A percentile compares a stretch with the other conserved stretches of the same genome.
Conservation (phyloP, 2,888 invertebrate species). For the Pardosa pseudoannulata region DNA sequence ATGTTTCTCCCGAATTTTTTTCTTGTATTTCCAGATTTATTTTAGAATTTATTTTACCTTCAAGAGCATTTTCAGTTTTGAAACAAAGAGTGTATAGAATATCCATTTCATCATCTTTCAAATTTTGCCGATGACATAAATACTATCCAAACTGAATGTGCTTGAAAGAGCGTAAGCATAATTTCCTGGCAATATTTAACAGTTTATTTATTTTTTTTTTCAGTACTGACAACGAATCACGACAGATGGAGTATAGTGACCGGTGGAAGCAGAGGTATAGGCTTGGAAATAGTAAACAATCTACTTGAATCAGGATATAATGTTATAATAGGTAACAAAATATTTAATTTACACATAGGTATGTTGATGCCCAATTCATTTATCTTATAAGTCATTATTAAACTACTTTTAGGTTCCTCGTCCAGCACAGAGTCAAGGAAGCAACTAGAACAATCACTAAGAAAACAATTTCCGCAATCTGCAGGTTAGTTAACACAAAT, state of each 20-base stretch:
- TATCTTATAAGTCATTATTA: too few relatives aligned
- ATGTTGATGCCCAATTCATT: not conserved
- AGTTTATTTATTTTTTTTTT: too few relatives aligned
- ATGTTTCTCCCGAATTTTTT: too few relatives aligned
- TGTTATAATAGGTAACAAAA: slow-evolving; percentile 76
- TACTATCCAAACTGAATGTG: too few relatives aligned
- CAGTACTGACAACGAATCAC: slow-evolving; percentile 30
- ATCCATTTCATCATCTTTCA: too few relatives aligned
- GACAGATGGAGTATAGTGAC: slow-evolving; percentile 88
- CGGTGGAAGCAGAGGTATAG: slow-evolving; percentile 91
- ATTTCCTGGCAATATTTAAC: too few relatives aligned
- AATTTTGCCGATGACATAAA: too few relatives aligned
- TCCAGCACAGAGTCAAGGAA: slow-evolving; percentile 25
- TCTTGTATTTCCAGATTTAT: too few relatives aligned
- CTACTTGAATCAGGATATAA: slow-evolving; percentile 86
- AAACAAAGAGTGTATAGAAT: too few relatives aligned
- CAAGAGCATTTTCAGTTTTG: too few relatives aligned
- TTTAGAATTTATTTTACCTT: too few relatives aligned
- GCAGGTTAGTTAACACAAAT: slow-evolving; percentile 41
- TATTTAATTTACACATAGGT: slow-evolving; percentile 11
- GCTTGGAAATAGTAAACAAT: slow-evolving; percentile 86
- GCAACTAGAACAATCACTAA: slow-evolving; percentile 13
- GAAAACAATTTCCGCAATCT: slow-evolving; percentile 21
- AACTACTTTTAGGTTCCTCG: slow-evolving; percentile 40
- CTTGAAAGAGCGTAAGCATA: too few relatives aligned